phyloP scores from a whole-genome alignment of 1,140 invertebrate genomes.

The Bombus superbus region DNA sequence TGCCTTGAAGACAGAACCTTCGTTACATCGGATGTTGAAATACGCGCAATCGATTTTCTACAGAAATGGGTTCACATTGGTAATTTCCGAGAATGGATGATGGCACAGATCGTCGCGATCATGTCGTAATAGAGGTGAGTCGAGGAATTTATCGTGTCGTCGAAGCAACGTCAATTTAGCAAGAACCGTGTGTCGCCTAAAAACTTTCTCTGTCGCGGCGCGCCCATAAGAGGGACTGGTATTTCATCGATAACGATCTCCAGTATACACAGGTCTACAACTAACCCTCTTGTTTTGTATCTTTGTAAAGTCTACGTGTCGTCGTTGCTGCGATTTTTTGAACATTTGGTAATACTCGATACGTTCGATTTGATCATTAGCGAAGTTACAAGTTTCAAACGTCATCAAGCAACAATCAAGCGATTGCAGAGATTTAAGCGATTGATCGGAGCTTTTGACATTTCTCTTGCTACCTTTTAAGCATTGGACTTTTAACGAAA shows the following conservation, averaged over 20 bases:
- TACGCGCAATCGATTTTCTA: neutral
- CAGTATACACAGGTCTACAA: no score
- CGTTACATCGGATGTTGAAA: no score
- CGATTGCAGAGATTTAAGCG: no score
- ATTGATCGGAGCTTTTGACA: no score
- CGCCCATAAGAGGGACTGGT: neutral
- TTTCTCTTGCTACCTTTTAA: no score
- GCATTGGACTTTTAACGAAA: no score
- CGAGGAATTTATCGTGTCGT: slow-evolving; percentile 9
- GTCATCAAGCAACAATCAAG: no score
- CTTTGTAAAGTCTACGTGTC: neutral
- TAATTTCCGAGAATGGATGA: neutral
- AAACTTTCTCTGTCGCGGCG: neutral
- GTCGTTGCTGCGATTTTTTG: neutral
- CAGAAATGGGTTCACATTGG: neutral
- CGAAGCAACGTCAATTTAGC: slow-evolving; percentile 3
- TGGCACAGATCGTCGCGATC: neutral
- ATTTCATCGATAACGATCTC: slow-evolving; percentile 13
- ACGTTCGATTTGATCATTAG: neutral
- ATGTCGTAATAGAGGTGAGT: neutral
- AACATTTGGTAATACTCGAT: no score
- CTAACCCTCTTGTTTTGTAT: neutral
- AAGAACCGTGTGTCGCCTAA: neutral
- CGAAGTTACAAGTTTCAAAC: neutral
- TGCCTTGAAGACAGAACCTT: no score